Evolutionary conservation across 2,888 invertebrate genomes (phyloP), one percentile per base, ranked within the genome.

Genomic region (Synanthedon tipuliformis): DNA sequence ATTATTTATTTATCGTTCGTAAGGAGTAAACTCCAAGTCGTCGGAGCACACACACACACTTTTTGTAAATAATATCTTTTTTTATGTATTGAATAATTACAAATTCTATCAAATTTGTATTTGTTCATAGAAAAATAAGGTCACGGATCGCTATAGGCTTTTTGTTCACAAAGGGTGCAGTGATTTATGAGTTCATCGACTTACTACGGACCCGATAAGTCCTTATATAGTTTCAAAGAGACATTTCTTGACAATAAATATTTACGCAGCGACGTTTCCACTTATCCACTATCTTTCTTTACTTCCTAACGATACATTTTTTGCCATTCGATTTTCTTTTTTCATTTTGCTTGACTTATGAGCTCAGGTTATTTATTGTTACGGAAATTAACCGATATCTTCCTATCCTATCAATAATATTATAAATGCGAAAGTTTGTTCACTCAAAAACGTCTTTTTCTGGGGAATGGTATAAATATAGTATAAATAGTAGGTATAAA

Each of bases 241-340:
- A 45, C 8, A 4, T 45, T 45, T 15, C 8, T 45, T 45, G 18
- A 49, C 18, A 49, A 49, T 18, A 49, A 18, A 49, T 49, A 49
- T 16, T 49, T 49, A 34, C 10, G 5, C 7, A 45, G 45, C n/a
- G 13, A 45, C 49, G 55, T 54, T 54, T 58, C 54, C 56, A 54
- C 52, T 60, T 57, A 56, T 57, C 56, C 56, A 54, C 50, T 58
- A 45, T 54, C 48, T 52, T 52, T 54, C 50, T 53, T 48, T 55
- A 52, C 27, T 49, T 49, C 49, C 50, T 55, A 50, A 52, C 51
- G 51, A 52, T 54, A 56, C 56, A 57, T 55, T 58, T 34, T 56
- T 53, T 54, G 56, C 54, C 56, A 61, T 56, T 54, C 54, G 54
- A 55, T 58, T 56, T 56, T 51, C 56, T 4, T 10, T 40, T 50